Evolutionary conservation across 2,113 vertebrate genomes (phyloP).

Genomic region (Anoplopoma fimbria): DNA sequence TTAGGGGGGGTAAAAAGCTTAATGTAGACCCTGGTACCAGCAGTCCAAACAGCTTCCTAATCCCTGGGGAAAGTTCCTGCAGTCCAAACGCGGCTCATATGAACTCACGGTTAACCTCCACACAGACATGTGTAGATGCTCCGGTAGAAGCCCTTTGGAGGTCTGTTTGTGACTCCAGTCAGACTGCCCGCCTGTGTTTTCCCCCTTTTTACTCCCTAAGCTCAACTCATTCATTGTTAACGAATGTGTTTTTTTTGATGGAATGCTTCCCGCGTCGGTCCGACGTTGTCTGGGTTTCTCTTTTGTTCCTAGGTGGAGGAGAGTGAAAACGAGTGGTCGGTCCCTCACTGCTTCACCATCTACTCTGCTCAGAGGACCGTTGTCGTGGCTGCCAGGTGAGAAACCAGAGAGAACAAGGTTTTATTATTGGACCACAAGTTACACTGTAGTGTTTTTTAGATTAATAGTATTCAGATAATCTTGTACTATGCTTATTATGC

Average conservation of each 20-base stretch:
- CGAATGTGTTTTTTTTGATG: neutral
- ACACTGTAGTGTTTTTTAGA: neutral
- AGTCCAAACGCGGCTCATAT: neutral
- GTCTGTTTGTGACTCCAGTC: constrained; percentile 3
- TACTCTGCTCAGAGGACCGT: constrained; percentile 93
- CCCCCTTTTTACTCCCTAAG: neutral
- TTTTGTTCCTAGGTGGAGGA: constrained; percentile 89
- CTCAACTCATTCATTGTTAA: neutral
- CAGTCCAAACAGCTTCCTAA: neutral
- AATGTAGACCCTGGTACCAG: neutral
- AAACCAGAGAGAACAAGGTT: neutral
- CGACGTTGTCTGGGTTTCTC: neutral
- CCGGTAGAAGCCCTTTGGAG: constrained; percentile 19
- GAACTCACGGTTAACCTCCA: neutral
- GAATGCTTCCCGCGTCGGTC: neutral
- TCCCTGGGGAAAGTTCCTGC: neutral
- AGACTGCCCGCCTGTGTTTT: neutral
- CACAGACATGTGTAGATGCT: neutral
- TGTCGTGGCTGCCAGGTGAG: constrained; percentile 95
- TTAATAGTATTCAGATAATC: neutral
- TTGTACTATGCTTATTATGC: neutral
- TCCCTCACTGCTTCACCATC: constrained; percentile 96
- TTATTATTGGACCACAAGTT: neutral
- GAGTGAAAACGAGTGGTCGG: constrained; percentile 89
- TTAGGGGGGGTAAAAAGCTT: neutral